Evolutionary conservation across 2,888 invertebrate genomes (phyloP).

Genomic region (Helleia helle): DNA sequence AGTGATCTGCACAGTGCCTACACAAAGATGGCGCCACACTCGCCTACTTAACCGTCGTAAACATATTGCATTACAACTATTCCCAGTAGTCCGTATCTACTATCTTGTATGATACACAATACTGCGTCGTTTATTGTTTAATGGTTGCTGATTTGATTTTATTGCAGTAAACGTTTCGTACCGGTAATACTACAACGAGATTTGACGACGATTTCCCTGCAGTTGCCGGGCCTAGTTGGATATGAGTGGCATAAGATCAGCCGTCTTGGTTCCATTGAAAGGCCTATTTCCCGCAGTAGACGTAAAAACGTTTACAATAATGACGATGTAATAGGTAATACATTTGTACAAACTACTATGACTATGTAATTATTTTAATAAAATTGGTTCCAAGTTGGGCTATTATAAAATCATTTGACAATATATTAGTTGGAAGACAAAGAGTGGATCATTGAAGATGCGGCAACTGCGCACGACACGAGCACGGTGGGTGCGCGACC

Average conservation of each 20-base stretch:
- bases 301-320: too few species aligned
- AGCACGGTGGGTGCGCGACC: conserved; percentile 15
- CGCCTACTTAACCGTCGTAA: conserved; percentile 14
- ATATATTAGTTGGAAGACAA: not conserved
- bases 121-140: not conserved
- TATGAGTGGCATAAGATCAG: too few species aligned
- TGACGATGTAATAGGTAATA: too few species aligned
- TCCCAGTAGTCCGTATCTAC: conserved; percentile 8
- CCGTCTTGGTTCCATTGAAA: too few species aligned
- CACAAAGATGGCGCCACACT: conserved; percentile 11
- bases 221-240: too few species aligned
- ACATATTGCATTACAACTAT: conserved; percentile 10
- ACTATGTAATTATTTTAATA: too few species aligned
- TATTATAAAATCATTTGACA: not conserved
- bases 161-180: not conserved
- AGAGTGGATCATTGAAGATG: not conserved
- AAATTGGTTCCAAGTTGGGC: too few species aligned
- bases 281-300: too few species aligned
- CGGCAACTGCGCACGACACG: not conserved
- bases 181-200: too few species aligned
- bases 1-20: too few species aligned
- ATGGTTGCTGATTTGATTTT: not conserved
- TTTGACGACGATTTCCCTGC: too few species aligned
- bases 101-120: not conserved
- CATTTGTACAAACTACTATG: too few species aligned